Percentiles rank a stretch among this genome's conserved stretches.
These are phyloP conservation scores for Lacerta agilis DNA, from an alignment of 2,797 vertebrate species.

Conservation along the genomic window DNA sequence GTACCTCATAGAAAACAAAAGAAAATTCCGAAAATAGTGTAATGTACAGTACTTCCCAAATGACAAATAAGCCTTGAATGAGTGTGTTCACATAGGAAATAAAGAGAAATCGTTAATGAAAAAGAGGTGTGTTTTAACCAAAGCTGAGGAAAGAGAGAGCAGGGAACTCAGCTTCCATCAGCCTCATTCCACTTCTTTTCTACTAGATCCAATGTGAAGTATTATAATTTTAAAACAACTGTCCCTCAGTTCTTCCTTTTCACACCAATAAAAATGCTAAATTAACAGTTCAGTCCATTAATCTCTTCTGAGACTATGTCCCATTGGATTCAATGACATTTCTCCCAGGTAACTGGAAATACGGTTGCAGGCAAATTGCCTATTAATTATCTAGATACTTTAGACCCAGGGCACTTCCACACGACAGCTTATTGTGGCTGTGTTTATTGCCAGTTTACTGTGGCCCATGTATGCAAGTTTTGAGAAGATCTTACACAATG, in stretches of 20 bases:
- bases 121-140: not conserved
- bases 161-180: too few relatives aligned
- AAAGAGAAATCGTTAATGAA: not conserved
- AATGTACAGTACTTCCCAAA: not conserved
- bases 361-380: not conserved
- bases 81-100: not conserved
- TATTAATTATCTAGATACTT: constrained; percentile 51
- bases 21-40: not conserved
- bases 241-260: constrained; percentile 24
- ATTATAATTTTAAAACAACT: constrained; percentile 32
- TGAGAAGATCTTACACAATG: too few relatives aligned
- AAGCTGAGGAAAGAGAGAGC: too few relatives aligned
- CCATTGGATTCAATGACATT: not conserved
- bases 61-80: not conserved
- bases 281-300: not conserved
- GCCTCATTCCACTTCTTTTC: too few relatives aligned
- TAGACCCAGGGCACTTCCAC: not conserved
- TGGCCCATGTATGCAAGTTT: too few relatives aligned
- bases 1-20: not conserved
- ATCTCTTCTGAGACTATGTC: not conserved
- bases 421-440: too few relatives aligned
- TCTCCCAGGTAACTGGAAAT: not conserved
- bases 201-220: not conserved
- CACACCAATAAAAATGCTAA: constrained; percentile 5
- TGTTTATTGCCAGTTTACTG: too few relatives aligned